Conservation (phyloP, 2,888 invertebrate species). For the Pterobdella sp. region DNA sequence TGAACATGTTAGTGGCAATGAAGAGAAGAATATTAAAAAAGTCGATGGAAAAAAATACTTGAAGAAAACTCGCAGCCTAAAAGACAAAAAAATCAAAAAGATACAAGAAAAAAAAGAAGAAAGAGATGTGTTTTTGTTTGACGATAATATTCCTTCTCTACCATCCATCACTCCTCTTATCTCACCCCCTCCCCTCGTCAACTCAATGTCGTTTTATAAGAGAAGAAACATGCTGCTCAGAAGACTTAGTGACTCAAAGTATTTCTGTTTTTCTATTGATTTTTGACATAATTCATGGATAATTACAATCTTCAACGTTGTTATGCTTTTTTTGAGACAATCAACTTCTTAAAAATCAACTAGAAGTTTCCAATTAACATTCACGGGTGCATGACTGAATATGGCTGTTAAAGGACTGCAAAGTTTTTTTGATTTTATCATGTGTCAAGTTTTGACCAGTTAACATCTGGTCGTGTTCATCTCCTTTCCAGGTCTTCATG, state of each 20-base stretch:
- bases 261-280: too few relatives aligned
- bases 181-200: slow-evolving; percentile 25
- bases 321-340: too few relatives aligned
- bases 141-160: slow-evolving; percentile 40
- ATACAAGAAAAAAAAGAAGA: slow-evolving; percentile 27
- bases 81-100: background rate
- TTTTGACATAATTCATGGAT: too few relatives aligned
- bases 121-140: slow-evolving; percentile 41
- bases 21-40: background rate
- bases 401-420: too few relatives aligned
- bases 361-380: too few relatives aligned
- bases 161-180: slow-evolving; percentile 34
- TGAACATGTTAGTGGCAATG: background rate
- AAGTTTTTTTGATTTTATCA: too few relatives aligned
- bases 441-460: too few relatives aligned
- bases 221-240: slow-evolving; percentile 47
- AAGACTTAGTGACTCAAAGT: slow-evolving; percentile 51
- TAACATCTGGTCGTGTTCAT: too few relatives aligned
- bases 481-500: too few relatives aligned
- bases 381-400: too few relatives aligned
- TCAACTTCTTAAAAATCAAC: too few relatives aligned
- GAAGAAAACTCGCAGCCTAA: background rate
- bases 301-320: too few relatives aligned
- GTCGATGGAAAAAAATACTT: background rate
- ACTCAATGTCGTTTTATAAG: slow-evolving; percentile 32